Percentiles rank a stretch among this genome's conserved stretches.
These are phyloP conservation scores for Sthenelais limicola DNA, from an alignment of 2,888 invertebrate genomes.

Conservation along the genomic window DNA sequence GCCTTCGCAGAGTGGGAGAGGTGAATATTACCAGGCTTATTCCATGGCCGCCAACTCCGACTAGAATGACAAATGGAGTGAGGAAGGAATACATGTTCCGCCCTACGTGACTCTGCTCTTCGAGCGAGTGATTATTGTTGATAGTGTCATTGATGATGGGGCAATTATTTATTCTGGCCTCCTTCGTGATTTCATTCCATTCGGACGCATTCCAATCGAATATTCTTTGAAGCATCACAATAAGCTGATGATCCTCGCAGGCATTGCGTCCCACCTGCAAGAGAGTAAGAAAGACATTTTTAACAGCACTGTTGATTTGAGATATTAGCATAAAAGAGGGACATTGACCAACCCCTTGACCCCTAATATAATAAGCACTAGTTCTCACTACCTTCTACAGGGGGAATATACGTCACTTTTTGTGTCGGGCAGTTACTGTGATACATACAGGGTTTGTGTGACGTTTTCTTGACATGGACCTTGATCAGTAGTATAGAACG, in stretches of 20 bases:
- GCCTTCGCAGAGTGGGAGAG: constrained; percentile 78
- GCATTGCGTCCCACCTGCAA: background rate
- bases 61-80: constrained; percentile 33
- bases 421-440: too few relatives aligned
- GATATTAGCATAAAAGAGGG: too few relatives aligned
- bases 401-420: too few relatives aligned
- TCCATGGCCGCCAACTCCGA: constrained; percentile 32
- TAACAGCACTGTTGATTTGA: too few relatives aligned
- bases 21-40: constrained; percentile 77
- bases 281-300: background rate
- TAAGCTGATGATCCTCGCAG: constrained; percentile 7
- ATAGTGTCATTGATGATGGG: background rate
- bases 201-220: constrained; percentile 14
- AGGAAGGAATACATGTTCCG: constrained; percentile 21
- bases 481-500: too few relatives aligned
- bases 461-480: too few relatives aligned
- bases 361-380: too few relatives aligned
- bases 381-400: too few relatives aligned
- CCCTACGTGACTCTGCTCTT: background rate
- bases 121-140: background rate
- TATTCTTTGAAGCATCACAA: constrained; percentile 11
- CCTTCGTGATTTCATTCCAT: background rate
- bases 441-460: too few relatives aligned
- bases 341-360: too few relatives aligned
- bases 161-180: background rate